These are phyloP conservation scores for Protobothrops mucrosquamatus DNA, from an alignment of 2,113 vertebrate genomes.

Conservation along the genomic window DNA sequence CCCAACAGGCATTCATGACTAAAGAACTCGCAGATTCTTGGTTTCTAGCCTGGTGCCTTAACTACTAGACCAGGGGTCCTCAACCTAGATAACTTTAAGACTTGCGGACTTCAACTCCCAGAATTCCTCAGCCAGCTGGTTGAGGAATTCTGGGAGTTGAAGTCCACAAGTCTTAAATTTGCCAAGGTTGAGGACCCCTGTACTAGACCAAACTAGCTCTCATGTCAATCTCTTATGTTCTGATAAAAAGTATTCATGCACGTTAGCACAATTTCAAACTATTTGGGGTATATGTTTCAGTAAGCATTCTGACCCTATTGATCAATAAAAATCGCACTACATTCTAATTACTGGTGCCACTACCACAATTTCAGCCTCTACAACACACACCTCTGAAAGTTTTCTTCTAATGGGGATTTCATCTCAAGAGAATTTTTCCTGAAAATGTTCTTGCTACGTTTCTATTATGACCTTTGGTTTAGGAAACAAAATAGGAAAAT, in stretches of 20 bases:
- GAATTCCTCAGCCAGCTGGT: too few relatives aligned
- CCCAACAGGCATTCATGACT: not conserved
- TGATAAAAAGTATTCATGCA: not conserved
- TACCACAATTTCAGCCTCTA: conserved; percentile 41
- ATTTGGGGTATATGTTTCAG: not conserved
- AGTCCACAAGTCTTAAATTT: too few relatives aligned
- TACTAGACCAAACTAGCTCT: not conserved
- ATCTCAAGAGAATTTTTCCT: conserved; percentile 45
- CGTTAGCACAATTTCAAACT: not conserved
- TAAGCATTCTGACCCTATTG: not conserved
- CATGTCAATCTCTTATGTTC: not conserved
- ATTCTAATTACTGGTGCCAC: conserved; percentile 25
- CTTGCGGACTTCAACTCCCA: too few relatives aligned
- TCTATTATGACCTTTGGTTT: conserved; percentile 57
- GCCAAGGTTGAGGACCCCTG: too few relatives aligned
- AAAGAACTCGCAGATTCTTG: too few relatives aligned
- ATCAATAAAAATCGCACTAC: not conserved
- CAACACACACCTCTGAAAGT: conserved; percentile 31
- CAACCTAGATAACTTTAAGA: too few relatives aligned
- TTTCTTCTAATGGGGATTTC: conserved; percentile 47
- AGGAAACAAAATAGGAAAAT: conserved; percentile 39
- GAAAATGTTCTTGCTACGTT: conserved; percentile 51
- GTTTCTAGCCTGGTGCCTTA: not conserved
- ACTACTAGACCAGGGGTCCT: not conserved
- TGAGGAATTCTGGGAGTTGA: too few relatives aligned